Conservation (phyloP, 2,888 invertebrate genomes). For the Acanthosepion lycidas region DNA sequence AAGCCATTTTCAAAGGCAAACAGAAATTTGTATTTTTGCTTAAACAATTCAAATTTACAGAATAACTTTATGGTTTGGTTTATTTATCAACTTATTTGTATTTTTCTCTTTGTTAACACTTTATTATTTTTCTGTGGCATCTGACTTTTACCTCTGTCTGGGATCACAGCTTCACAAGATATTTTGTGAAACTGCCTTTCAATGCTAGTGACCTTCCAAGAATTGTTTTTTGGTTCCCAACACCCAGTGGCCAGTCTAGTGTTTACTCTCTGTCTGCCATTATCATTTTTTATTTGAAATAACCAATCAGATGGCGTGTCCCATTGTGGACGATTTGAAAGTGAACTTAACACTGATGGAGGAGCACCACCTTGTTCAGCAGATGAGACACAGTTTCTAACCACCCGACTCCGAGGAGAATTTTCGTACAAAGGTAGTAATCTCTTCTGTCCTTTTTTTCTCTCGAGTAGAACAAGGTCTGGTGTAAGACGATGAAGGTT, state of each 20-base stretch:
- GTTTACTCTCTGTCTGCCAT: not conserved
- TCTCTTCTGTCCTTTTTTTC: not conserved
- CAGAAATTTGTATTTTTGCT: too few relatives aligned
- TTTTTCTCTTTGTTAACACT: not conserved
- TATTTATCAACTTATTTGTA: not conserved
- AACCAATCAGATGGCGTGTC: not conserved
- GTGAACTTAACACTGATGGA: not conserved
- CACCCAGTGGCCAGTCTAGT: not conserved
- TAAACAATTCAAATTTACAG: too few relatives aligned
- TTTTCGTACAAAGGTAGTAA: not conserved
- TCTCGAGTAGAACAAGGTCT: not conserved
- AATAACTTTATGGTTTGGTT: too few relatives aligned
- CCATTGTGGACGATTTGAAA: not conserved
- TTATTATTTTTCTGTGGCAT: not conserved
- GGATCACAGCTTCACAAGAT: not conserved
- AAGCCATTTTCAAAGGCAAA: too few relatives aligned
- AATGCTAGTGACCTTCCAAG: not conserved
- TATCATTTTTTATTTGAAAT: not conserved
- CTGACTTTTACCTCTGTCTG: not conserved
- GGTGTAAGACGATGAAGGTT: not conserved
- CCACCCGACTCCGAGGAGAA: not conserved
- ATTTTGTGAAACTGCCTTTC: not conserved
- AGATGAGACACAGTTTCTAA: not conserved
- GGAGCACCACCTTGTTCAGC: not conserved
- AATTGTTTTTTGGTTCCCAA: not conserved